Percentiles rank a stretch among this genome's conserved stretches.
These are phyloP conservation scores for Periophthalmodon schlosseri DNA, from an alignment of 2,113 vertebrate genomes.

Conservation along the genomic window DNA sequence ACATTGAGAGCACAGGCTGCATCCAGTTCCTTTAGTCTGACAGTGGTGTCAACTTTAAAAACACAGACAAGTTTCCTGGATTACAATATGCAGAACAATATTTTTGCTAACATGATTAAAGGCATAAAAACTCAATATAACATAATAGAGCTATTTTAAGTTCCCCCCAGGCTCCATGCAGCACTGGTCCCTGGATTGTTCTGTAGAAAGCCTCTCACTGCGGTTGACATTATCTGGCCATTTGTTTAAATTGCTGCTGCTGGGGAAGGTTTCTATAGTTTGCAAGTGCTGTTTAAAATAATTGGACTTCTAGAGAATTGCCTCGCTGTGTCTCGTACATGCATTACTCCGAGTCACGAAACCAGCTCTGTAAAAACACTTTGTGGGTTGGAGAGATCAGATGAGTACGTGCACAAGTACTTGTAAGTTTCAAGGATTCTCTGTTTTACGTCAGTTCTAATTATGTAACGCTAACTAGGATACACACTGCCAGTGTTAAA, in stretches of 20 bases:
- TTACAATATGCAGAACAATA: neutral
- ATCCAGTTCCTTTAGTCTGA: no score
- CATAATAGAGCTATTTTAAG: neutral
- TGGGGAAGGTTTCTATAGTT: conserved; percentile 27
- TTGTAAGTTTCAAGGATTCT: neutral
- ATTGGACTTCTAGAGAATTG: conserved; percentile 40
- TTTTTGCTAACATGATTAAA: neutral
- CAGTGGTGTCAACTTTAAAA: no score
- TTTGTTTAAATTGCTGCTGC: conserved; percentile 29
- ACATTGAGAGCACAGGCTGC: no score
- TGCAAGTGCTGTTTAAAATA: conserved; percentile 39
- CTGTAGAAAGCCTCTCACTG: conserved; percentile 28
- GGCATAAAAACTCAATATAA: neutral
- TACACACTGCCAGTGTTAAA: no score
- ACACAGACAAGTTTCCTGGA: no score
- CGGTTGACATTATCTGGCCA: conserved; percentile 32
- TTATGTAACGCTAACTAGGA: neutral
- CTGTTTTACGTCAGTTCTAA: neutral
- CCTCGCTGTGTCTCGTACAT: conserved; percentile 12
- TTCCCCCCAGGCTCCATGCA: conserved; percentile 1
- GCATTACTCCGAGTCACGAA: conserved; percentile 16
- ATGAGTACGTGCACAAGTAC: neutral
- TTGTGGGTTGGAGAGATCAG: neutral
- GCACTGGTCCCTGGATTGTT: neutral
- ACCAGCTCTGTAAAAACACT: neutral